These are phyloP conservation scores for Actinemys pallida DNA, from an alignment of 2,113 vertebrate species.

Conservation along the genomic window DNA sequence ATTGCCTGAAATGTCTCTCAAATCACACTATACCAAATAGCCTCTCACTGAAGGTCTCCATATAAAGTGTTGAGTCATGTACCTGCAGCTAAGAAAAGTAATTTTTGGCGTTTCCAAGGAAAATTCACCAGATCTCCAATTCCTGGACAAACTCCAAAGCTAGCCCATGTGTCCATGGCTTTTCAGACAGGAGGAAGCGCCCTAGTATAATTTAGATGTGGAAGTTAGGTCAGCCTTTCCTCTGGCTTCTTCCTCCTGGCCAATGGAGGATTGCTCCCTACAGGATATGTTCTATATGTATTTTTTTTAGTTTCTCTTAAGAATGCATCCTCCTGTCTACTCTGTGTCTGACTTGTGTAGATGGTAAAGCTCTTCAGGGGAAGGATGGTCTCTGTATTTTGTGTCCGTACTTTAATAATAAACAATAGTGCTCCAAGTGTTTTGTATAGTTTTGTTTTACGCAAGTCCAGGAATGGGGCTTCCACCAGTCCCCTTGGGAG, in stretches of 20 bases:
- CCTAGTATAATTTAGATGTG: background rate
- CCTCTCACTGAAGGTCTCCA: background rate
- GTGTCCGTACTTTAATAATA: background rate
- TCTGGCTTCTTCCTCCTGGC: background rate
- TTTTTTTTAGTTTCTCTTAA: background rate
- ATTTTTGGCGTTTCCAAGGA: background rate
- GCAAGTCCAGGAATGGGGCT: fast-evolving
- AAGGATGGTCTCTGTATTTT: background rate
- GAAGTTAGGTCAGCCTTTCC: background rate
- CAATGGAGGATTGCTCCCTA: background rate
- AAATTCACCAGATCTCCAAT: background rate
- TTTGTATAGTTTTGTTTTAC: background rate
- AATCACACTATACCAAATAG: background rate
- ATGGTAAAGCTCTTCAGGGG: background rate
- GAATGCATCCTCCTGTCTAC: background rate
- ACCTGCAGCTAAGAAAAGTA: background rate
- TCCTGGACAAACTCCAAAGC: background rate
- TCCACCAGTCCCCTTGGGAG: fast-evolving
- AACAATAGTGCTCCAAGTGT: fast-evolving
- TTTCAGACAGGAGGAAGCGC: background rate
- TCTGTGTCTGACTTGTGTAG: background rate
- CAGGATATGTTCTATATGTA: background rate
- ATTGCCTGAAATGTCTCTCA: background rate
- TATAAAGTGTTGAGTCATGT: background rate
- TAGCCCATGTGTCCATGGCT: background rate